Evolutionary conservation across 2,113 vertebrate genomes (phyloP).

Genomic region (Pygoscelis adeliae): DNA sequence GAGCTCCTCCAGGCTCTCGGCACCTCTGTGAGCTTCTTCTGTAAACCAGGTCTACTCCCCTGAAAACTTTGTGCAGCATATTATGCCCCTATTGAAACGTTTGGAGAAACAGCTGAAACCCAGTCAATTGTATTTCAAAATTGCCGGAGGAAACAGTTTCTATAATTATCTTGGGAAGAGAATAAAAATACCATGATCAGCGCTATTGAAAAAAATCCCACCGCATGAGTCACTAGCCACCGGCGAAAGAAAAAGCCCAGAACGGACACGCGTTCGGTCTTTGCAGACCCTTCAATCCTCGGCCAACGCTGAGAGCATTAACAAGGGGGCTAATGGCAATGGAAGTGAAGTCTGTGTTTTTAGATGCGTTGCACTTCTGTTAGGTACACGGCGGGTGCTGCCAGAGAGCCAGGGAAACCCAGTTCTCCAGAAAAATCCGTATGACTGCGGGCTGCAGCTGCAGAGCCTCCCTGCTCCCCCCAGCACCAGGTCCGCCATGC

Average conservation of each 20-base stretch:
- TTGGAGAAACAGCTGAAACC: neutral
- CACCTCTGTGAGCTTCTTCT: neutral
- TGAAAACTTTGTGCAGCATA: neutral
- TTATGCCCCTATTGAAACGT: neutral
- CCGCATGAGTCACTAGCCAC: rapidly evolving
- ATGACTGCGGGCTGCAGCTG: neutral
- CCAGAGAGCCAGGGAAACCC: neutral
- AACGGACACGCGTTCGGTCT: rapidly evolving
- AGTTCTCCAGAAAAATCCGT: neutral
- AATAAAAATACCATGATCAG: neutral
- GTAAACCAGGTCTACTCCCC: neutral
- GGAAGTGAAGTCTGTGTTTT: neutral
- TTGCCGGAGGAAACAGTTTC: neutral
- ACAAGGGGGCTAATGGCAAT: neutral
- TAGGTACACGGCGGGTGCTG: neutral
- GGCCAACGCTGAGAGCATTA: rapidly evolving
- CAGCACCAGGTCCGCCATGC: rapidly evolving
- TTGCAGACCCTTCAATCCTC: neutral
- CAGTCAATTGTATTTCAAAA: neutral
- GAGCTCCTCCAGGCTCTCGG: neutral
- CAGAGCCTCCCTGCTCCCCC: neutral
- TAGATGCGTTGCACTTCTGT: neutral
- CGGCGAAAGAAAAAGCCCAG: neutral
- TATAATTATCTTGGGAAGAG: neutral
- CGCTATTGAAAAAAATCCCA: neutral